Evolutionary conservation across 2,888 invertebrate species (phyloP), one percentile per base, ranked within the genome.

Genomic region (Eilema griseolum): DNA sequence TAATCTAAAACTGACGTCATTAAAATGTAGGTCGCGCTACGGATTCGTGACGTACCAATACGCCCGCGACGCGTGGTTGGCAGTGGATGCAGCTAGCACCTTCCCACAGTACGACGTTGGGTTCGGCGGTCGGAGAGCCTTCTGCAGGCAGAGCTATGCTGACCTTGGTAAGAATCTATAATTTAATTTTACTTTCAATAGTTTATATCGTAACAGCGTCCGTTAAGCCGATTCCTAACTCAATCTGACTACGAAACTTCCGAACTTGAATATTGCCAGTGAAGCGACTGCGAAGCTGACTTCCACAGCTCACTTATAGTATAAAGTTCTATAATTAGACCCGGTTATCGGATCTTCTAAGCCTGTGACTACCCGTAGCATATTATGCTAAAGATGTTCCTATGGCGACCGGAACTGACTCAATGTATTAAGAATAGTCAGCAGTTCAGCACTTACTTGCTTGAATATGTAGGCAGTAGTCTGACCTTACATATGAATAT

Each of bases 1-100:
- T 52, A n/a, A n/a, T 52, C 52, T 37, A 24, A 61, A 24, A 24
- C 12, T 14, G 1, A 28, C 20, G 12, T 16, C 28, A 62, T 67
- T 20, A 37, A 1, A 28, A 14, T 63, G 46, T 75, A 98, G 98
- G 24, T 97, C 98, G 84, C 97, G 98, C 82, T 99, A 98, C 91
- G 99, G 98, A 0, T 99, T 99, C 94, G 98, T 99, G 72, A 99
- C 98, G 23, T 99, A 97, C 90, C 96, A 96, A 66, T 96, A 97
- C 73, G 97, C 97, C 66, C 96, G 96, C 76, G 98, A 98, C 93
- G 98, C 98, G 14, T 98, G 97, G 91, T 95, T 96, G 72, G 98
- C 98, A 0, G 97, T 98, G 33, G 98, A 98, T 86, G 96, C 97
- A 63, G 98, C 98, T 0, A 96, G 96, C 67, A 96, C 97, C 84